Conservation (phyloP, 92 coral and sea anemone genomes). For the Montipora capitata region DNA sequence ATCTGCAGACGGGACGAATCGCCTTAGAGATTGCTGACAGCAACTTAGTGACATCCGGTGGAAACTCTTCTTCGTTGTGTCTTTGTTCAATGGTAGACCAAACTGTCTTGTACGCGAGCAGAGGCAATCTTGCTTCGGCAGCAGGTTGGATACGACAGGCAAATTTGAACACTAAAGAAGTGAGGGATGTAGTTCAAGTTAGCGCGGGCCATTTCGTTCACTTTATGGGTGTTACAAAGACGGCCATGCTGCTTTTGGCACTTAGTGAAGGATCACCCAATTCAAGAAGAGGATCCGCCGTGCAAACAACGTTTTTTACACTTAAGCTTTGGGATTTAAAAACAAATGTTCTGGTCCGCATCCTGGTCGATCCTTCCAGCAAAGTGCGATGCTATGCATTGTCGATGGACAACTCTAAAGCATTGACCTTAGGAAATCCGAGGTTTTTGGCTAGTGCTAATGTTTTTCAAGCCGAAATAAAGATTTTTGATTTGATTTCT, state of each 20-base stretch:
- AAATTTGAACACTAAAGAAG: constrained; percentile 54
- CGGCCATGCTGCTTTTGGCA: constrained; percentile 62
- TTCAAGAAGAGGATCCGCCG: constrained; percentile 36
- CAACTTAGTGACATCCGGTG: constrained; percentile 8
- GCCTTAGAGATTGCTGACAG: constrained; percentile 50
- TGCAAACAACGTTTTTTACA: constrained; percentile 40
- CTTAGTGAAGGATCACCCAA: constrained; percentile 29
- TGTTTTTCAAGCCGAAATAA: constrained; percentile 70
- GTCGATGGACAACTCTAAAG: constrained; percentile 68
- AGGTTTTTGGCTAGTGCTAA: constrained; percentile 60
- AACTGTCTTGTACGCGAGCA: constrained; percentile 59
- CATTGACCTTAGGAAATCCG: constrained; percentile 50
- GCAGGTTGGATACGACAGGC: constrained; percentile 63
- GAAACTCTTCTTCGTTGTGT: constrained; percentile 13
- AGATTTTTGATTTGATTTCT: constrained; percentile 53
- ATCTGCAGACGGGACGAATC: constrained; percentile 61
- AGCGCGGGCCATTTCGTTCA: constrained; percentile 20
- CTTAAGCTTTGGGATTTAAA: constrained; percentile 70
- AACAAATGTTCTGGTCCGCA: constrained; percentile 26
- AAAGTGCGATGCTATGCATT: constrained; percentile 78
- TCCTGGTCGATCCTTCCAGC: constrained; percentile 56
- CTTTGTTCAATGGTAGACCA: constrained; percentile 24
- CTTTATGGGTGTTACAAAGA: constrained; percentile 57
- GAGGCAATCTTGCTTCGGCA: constrained; percentile 14
- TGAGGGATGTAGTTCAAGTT: constrained; percentile 14